phyloP scores from a whole-genome alignment of 2,113 vertebrate genomes.

The Chinchilla lanigera region DNA sequence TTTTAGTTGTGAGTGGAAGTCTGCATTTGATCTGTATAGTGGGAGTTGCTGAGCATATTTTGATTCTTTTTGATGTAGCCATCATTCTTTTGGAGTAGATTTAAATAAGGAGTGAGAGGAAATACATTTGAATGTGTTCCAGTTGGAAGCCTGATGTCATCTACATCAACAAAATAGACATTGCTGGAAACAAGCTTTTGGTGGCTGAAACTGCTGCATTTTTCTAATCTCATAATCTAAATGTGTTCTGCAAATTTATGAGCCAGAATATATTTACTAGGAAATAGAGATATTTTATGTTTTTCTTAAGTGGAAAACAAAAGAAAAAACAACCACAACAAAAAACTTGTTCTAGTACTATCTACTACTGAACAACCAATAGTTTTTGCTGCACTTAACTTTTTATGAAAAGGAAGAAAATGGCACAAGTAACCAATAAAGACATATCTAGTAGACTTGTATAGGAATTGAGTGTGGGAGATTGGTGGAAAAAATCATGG shows the following conservation, averaged over 20 bases:
- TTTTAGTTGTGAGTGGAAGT: not conserved
- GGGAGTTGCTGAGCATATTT: not conserved
- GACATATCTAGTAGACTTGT: not conserved
- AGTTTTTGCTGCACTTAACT: constrained; percentile 3
- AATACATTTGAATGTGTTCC: not conserved
- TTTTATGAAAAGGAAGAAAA: constrained; percentile 43
- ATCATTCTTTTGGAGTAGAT: constrained; percentile 6
- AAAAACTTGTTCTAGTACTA: not conserved
- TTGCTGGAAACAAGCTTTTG: not conserved
- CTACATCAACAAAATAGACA: constrained; percentile 30
- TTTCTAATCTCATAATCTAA: not conserved
- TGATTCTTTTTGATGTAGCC: constrained; percentile 1
- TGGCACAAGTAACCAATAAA: not conserved
- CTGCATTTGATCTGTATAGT: constrained; percentile 32
- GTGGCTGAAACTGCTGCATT: not conserved
- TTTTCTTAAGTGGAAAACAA: constrained; percentile 18
- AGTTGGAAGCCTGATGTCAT: constrained; percentile 32
- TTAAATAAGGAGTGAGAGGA: not conserved
- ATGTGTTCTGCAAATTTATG: not conserved
- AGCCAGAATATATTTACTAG: not conserved
- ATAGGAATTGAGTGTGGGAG: not conserved
- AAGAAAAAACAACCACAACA: not conserved
- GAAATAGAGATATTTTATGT: not conserved
- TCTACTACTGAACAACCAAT: not conserved
- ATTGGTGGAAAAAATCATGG: not conserved